These are phyloP conservation scores for Neodiprion lecontei DNA, from an alignment of 1,140 invertebrate species.

Conservation along the genomic window DNA sequence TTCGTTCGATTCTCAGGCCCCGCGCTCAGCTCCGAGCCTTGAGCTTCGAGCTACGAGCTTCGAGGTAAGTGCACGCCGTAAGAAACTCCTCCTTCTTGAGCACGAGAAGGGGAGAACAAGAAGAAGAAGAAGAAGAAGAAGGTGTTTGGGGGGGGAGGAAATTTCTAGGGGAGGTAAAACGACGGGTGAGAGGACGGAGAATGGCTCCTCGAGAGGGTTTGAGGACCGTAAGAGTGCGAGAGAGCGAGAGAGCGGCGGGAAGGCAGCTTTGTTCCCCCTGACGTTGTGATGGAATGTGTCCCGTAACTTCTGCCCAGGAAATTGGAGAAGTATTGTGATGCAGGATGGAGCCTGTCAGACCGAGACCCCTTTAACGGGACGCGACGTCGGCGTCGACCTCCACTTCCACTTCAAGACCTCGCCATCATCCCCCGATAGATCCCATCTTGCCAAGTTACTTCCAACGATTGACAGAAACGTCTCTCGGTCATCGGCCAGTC, in stretches of 20 bases:
- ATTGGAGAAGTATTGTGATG: constrained; percentile 48
- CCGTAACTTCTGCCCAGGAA: constrained; percentile 47
- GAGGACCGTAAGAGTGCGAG: too few relatives aligned
- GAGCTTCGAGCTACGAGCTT: background rate
- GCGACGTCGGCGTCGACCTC: background rate
- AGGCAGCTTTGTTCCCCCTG: constrained; percentile 40
- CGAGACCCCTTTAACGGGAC: background rate
- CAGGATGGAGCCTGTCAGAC: constrained; percentile 4
- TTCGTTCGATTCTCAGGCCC: background rate
- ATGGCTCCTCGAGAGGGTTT: too few relatives aligned
- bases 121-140: background rate
- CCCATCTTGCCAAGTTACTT: background rate
- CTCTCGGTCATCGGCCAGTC: background rate
- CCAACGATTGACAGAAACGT: background rate
- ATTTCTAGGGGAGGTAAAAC: too few relatives aligned
- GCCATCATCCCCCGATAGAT: background rate
- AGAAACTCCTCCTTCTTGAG: background rate
- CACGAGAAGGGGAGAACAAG: background rate
- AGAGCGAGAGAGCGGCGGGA: background rate
- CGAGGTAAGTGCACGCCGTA: background rate
- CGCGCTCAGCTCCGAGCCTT: background rate
- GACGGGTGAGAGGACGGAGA: too few relatives aligned
- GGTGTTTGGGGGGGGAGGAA: too few relatives aligned
- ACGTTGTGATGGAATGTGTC: constrained; percentile 48
- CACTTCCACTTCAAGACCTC: background rate